Conservation (phyloP, 2,888 invertebrate genomes). For the Euphydryas editha region DNA sequence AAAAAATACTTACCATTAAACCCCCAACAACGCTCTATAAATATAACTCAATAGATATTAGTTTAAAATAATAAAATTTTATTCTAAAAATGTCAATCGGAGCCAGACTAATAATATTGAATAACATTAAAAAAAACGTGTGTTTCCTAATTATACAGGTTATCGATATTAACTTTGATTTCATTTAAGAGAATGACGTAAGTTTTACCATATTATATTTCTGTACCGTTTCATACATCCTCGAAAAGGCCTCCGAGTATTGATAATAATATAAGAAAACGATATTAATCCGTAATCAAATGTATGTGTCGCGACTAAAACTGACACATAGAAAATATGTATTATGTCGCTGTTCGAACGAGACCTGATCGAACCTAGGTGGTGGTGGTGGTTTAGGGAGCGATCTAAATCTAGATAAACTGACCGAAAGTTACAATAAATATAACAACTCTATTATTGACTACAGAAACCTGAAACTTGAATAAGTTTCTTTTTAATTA, state of each 20-base stretch:
- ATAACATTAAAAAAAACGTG: constrained; percentile 1
- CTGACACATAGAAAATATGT: constrained; percentile 28
- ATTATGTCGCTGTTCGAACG: background rate
- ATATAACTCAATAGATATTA: background rate
- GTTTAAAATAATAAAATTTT: constrained; percentile 1
- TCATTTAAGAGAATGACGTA: constrained; percentile 29
- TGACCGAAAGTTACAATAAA: background rate
- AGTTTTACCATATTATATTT: constrained; percentile 7
- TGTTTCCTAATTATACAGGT: constrained; percentile 5
- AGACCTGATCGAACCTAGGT: background rate
- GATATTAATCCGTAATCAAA: constrained; percentile 33
- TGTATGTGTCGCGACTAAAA: background rate
- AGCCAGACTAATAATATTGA: background rate
- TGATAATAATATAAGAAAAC: constrained; percentile 43
- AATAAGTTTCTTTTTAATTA: too few relatives aligned
- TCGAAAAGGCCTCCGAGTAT: constrained; percentile 51
- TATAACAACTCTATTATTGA: too few relatives aligned
- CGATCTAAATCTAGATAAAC: background rate
- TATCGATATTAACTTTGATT: constrained; percentile 24
- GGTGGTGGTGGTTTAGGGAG: too few relatives aligned
- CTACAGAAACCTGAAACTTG: too few relatives aligned
- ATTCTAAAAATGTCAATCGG: background rate
- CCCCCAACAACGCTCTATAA: too few relatives aligned
- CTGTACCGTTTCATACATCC: constrained; percentile 16
- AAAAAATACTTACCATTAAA: too few relatives aligned